Evolutionary conservation across 37 sponge, comb jelly and placozoan species (phyloP).

Genomic region (Beroe forskalii): DNA sequence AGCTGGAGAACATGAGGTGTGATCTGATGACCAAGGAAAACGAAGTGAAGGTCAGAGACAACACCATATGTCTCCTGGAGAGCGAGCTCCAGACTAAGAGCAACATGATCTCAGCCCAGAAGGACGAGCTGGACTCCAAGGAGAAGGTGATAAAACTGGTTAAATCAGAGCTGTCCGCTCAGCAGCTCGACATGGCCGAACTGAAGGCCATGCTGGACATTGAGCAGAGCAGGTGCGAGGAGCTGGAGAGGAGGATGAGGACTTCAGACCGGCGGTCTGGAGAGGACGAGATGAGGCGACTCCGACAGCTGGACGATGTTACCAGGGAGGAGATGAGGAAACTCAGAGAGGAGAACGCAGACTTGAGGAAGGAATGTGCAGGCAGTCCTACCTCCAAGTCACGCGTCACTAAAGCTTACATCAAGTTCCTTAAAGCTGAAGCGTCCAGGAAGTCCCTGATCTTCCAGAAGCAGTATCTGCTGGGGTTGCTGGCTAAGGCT

Average conservation of each 20-base stretch:
- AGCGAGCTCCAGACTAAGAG: slow-evolving; percentile 11
- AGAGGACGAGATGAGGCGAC: not conserved
- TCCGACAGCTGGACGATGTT: slow-evolving; percentile 9
- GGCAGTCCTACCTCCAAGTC: not conserved
- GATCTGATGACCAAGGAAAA: slow-evolving; percentile 30
- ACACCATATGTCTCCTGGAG: slow-evolving; percentile 19
- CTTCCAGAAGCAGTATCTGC: slow-evolving; percentile 52
- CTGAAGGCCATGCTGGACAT: slow-evolving; percentile 58
- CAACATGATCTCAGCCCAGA: slow-evolving; percentile 5
- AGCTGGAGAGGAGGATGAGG: slow-evolving; percentile 38
- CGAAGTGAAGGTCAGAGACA: not conserved
- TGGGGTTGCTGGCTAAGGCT: slow-evolving; percentile 17
- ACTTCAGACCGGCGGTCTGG: not conserved
- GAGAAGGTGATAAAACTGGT: slow-evolving; percentile 53
- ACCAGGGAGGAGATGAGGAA: not conserved
- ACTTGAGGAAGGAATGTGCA: not conserved
- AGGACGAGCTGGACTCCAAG: slow-evolving; percentile 48
- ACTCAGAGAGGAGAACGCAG: slow-evolving; percentile 1
- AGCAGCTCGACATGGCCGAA: slow-evolving; percentile 64
- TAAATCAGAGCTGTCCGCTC: slow-evolving; percentile 47
- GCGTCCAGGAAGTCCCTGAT: slow-evolving; percentile 6
- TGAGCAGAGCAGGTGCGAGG: slow-evolving; percentile 20
- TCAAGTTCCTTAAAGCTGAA: slow-evolving; percentile 40
- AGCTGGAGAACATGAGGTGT: slow-evolving; percentile 5
- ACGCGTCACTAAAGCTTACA: slow-evolving; percentile 31